Evolutionary conservation across 2,888 invertebrate species (phyloP), one percentile per base, ranked within the genome.

Genomic region (Deilephila porcellus): DNA sequence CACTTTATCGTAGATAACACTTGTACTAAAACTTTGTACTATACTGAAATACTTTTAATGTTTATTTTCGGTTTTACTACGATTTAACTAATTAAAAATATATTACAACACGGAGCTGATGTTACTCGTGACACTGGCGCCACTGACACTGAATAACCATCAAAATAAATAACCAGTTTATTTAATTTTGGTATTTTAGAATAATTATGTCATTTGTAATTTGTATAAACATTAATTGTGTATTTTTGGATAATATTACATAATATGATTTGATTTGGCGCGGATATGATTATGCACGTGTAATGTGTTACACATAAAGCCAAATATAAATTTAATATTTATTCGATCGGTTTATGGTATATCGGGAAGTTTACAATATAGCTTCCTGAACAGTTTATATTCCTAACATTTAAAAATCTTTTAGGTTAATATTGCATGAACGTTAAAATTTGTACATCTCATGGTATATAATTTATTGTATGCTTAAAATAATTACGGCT

Each of bases 361-460:
- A 67, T 52, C 52, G 45, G 67, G 52, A 67, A 67, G 67, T 67
- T 52, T 52, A 64, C 20, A 37, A 32, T n/a, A 67, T 52, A 5
- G 45, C 25, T 52, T 67, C 67, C 67, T 67, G 52, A 25, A 67
- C 17, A 25, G 25, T 20, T 67, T 25, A 56, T 56, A 52, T 67
- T 45, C 6, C 17, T 45, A 14, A 45, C 17, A 20, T 52, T 52
- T 52, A 20, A 64, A 45, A 64, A 14, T 4, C 20, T 20, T 20
- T 45, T 14, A 45, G 4, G 45, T 64, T 20, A 45, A 14, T 20
- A 45, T 45, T 14, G 20, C 6, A 11, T 45, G 25, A 1, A 7
- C 11, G 11, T 20, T 14, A 5, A 11, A n/a, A 14, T 8, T 14
- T 37, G 20, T 25, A 37, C 20, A 11, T 11, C 1, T 11, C 20